Percentiles rank a stretch among this genome's conserved stretches.
Evolutionary conservation across 2,113 vertebrate species (phyloP).

Genomic region (Origma solitaria): DNA sequence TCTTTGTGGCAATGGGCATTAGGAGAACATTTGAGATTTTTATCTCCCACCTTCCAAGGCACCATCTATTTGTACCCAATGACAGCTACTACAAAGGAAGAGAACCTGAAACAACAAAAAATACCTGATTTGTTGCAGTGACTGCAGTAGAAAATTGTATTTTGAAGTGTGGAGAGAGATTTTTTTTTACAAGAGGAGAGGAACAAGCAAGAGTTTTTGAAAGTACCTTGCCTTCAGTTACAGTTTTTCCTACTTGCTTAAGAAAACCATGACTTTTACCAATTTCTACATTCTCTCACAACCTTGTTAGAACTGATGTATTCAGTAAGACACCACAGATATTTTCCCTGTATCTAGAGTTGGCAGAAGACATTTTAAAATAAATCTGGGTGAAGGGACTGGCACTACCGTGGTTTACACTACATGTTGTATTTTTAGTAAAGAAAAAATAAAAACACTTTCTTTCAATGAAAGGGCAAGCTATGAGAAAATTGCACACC

Average conservation of each 20-base stretch:
- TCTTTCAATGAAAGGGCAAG: slow-evolving; percentile 25
- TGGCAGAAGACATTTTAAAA: neutral
- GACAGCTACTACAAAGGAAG: neutral
- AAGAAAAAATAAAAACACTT: slow-evolving; percentile 16
- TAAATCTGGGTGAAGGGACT: slow-evolving; percentile 12
- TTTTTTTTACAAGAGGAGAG: neutral
- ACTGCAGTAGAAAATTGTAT: neutral
- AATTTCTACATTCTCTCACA: neutral
- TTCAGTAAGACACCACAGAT: neutral
- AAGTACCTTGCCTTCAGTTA: neutral
- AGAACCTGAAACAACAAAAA: neutral
- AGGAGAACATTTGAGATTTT: neutral
- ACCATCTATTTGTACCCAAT: neutral
- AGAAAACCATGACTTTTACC: neutral
- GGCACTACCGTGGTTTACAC: neutral
- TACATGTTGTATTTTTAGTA: neutral
- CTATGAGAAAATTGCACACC: neutral
- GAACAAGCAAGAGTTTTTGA: neutral
- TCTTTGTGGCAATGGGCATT: neutral
- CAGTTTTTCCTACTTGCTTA: neutral
- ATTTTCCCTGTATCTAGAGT: neutral
- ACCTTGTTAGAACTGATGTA: neutral
- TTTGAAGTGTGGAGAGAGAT: neutral
- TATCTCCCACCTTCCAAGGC: neutral
- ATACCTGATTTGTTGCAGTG: neutral